phyloP scores from a whole-genome alignment of 2,113 vertebrate genomes.

The Nymphicus hollandicus region DNA sequence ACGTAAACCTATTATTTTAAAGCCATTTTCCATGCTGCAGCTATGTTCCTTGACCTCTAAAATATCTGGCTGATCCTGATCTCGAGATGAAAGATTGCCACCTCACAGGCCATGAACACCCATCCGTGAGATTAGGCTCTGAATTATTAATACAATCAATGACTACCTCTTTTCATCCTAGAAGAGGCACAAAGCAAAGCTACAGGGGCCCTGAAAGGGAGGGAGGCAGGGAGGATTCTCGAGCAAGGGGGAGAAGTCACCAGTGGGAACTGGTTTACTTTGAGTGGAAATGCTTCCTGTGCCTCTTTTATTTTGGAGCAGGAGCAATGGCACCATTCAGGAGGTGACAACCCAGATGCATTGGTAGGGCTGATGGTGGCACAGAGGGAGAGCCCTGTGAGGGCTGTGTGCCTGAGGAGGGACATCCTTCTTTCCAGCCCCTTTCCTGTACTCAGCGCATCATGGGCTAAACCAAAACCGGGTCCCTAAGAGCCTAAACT shows the following conservation, averaged over 20 bases:
- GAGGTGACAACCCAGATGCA: not conserved
- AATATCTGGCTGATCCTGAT: slow-evolving; percentile 37
- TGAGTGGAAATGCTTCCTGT: not conserved
- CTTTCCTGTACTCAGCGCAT: not conserved
- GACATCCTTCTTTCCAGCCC: not conserved
- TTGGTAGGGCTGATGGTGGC: not conserved
- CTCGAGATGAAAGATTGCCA: slow-evolving; percentile 64
- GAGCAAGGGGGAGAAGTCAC: not conserved
- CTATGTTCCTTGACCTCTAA: slow-evolving; percentile 46
- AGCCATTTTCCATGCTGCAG: not conserved
- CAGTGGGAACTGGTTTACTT: slow-evolving; percentile 23
- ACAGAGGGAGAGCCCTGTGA: not conserved
- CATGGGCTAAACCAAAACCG: not conserved
- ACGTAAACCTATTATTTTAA: not conserved
- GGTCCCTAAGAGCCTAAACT: not conserved
- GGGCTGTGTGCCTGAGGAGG: not conserved
- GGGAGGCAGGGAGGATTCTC: not conserved
- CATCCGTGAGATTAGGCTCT: slow-evolving; percentile 53
- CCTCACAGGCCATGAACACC: slow-evolving; percentile 34
- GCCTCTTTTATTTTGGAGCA: not conserved
- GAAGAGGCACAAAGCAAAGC: slow-evolving; percentile 54
- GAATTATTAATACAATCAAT: slow-evolving; percentile 70
- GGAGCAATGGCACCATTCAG: slow-evolving; percentile 9
- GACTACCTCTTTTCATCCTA: slow-evolving; percentile 58
- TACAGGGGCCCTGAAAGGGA: slow-evolving; percentile 4